These are phyloP conservation scores for Cataglyphis cursor DNA, from an alignment of 2,888 invertebrate genomes.

Conservation along the genomic window DNA sequence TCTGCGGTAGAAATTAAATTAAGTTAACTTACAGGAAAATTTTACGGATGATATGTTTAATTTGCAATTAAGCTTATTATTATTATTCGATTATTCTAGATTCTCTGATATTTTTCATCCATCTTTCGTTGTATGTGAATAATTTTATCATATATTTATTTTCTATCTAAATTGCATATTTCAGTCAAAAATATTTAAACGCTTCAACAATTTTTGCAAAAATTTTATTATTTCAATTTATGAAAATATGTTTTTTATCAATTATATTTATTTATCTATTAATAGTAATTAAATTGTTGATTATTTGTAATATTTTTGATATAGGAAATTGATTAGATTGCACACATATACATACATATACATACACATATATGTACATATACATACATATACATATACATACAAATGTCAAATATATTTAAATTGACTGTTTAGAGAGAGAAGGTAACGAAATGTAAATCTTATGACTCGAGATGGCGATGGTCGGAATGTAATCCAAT, in stretches of 20 bases:
- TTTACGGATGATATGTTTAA: background rate
- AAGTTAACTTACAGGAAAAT: background rate
- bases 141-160: constrained; percentile 1
- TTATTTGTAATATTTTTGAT: background rate
- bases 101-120: background rate
- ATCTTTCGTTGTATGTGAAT: background rate
- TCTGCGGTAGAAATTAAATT: background rate
- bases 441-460: background rate
- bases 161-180: background rate
- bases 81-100: background rate
- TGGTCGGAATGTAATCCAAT: background rate
- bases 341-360: too few relatives aligned
- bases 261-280: background rate
- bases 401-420: background rate
- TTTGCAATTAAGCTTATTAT: constrained; percentile 14
- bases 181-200: background rate
- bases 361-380: too few relatives aligned
- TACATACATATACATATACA: background rate
- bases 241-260: background rate
- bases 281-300: background rate
- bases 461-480: background rate
- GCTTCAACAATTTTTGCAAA: background rate
- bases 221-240: constrained; percentile 9
- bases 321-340: background rate
- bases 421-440: background rate